A percentile compares a stretch with the other conserved stretches of the same genome.
Evolutionary conservation across 1,140 invertebrate species (phyloP).

Genomic region (Cherax quadricarinatus): DNA sequence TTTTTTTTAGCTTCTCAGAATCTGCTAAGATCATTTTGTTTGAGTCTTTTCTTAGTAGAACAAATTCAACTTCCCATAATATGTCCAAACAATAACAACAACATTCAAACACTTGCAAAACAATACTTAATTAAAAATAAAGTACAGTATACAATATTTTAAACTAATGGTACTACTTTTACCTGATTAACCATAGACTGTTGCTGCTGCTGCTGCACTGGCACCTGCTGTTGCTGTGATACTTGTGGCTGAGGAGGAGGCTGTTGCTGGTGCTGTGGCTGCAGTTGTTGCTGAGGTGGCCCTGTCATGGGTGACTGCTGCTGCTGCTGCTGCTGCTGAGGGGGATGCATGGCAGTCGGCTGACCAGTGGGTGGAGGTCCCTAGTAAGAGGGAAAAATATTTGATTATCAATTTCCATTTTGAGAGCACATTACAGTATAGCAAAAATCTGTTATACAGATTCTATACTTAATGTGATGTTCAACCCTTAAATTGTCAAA

Average conservation of each 20-base stretch:
- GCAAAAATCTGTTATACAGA: not conserved
- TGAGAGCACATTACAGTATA: not conserved
- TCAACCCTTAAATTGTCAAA: not conserved
- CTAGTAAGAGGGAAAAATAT: not conserved
- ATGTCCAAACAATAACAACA: no score
- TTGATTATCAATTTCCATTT: not conserved
- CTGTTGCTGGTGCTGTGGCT: conserved; percentile 27
- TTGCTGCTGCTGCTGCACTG: conserved; percentile 23
- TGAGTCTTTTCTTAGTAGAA: no score
- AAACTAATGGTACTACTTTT: not conserved
- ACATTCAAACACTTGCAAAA: no score
- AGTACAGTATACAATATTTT: no score
- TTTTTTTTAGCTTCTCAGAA: no score
- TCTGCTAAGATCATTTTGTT: no score
- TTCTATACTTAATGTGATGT: no score
- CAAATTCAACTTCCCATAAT: no score
- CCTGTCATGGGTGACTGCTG: conserved; percentile 21
- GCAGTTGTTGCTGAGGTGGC: conserved; percentile 30
- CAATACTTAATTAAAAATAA: no score
- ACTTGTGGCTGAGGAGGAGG: conserved; percentile 48
- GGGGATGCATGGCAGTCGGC: conserved; percentile 10
- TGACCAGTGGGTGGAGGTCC: conserved; percentile 1
- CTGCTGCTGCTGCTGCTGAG: not conserved
- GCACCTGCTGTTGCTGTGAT: conserved; percentile 34
- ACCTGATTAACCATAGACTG: conserved; percentile 58